A percentile compares a stretch with the other conserved stretches of the same genome.
Evolutionary conservation across 35 echinoderm and acorn worm species (phyloP).

Genomic region (Holothuria glaberrima): DNA sequence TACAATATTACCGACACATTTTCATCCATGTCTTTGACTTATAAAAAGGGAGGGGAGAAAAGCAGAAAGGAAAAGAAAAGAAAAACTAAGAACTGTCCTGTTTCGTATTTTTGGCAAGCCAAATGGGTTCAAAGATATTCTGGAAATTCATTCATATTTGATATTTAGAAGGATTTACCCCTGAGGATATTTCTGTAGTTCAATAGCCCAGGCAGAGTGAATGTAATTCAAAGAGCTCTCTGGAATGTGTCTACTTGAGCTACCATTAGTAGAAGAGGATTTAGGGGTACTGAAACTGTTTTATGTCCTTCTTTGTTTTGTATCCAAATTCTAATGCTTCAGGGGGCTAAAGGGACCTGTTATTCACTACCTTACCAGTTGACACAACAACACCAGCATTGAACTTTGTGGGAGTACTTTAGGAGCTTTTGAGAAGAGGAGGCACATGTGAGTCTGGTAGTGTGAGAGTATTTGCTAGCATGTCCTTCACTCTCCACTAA

Average conservation of each 20-base stretch:
- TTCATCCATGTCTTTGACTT: neutral
- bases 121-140: slow-evolving; percentile 55
- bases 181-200: slow-evolving; percentile 50
- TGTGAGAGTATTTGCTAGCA: no score
- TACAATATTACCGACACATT: neutral
- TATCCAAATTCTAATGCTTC: slow-evolving; percentile 37
- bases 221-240: slow-evolving; percentile 41
- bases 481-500: no score
- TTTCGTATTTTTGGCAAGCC: slow-evolving; percentile 31
- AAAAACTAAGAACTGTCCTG: neutral
- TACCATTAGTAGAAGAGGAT: slow-evolving; percentile 22
- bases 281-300: slow-evolving; percentile 48
- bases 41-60: neutral
- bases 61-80: neutral
- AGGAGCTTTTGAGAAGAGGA: no score
- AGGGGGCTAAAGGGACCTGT: neutral
- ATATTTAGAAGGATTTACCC: slow-evolving; percentile 45
- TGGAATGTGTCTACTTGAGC: slow-evolving; percentile 21
- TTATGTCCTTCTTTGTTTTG: slow-evolving; percentile 37
- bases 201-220: neutral
- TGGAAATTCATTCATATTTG: slow-evolving; percentile 53
- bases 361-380: slow-evolving; percentile 3
- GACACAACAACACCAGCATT: no score
- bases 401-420: no score
- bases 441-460: no score